Base-by-base conservation (phyloP, 2,113 vertebrate species). In the Actenoides lindsayi region DNA sequence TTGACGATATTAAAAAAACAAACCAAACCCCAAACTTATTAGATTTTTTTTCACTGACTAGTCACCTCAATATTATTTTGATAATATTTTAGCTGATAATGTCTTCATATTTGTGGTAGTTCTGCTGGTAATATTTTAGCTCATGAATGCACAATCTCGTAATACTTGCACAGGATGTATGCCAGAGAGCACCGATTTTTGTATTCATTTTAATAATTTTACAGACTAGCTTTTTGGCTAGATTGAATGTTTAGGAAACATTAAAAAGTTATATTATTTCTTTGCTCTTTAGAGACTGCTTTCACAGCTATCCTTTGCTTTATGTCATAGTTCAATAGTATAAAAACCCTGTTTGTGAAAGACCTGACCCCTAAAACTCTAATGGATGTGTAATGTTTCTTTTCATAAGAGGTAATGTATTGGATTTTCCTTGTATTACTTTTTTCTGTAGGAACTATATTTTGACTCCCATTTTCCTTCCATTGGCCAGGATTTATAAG, bases 1-100 rank as follows among this genome's bases (percentile, higher is more conserved):
- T 85, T n/a, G 5, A 1, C 13, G 82, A 68, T 68, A 60, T 17
- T 16, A 2, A 41, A 41, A 68, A 37, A 19, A 11, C 3, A 21
- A 41, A 65, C 5, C 28, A 69, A 60, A 44, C 1, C 5, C 1
- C 4, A 30, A 8, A 69, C 3, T 2, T 16, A 28, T 2, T 42
- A 17, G 19, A 24, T 30, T 27, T 30, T 57, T 82, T 81, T 46
- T 13, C 35, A 48, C 11, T 44, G 5, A 24, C 20, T 64, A 21
- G 6, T 77, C 27, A 20, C 53, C 24, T 68, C 20, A 42, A 8
- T 35, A 16, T 1, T 42, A 2, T 67, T 80, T 46, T 31, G 20
- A 41, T 18, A 86, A 30, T 37, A 62, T 30, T 89, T 91, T 44
- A 64, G 5, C 8, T 68, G 59, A 33, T 6, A 33, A 0, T 37